A percentile compares a stretch with the other conserved stretches of the same genome.
Conservation (phyloP, 2,113 vertebrate genomes). For the Psilopogon haemacephalus region DNA sequence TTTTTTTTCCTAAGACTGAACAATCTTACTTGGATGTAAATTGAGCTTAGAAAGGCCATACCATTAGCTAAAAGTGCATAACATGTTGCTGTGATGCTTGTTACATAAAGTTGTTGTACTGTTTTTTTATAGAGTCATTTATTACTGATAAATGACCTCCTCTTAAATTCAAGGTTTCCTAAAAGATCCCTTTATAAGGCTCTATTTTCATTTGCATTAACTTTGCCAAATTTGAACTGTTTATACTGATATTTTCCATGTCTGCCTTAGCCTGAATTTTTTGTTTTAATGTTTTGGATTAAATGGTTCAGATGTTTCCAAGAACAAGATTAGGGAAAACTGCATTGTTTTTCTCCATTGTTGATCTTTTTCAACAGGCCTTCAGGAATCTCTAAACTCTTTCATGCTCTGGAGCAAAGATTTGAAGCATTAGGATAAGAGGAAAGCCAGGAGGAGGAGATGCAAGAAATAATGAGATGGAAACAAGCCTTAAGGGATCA, state of each 20-base stretch:
- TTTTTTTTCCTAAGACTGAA: not conserved
- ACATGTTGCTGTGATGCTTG: not conserved
- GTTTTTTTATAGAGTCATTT: not conserved
- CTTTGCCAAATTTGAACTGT: conserved; percentile 39
- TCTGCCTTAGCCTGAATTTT: conserved; percentile 42
- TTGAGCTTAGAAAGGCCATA: not conserved
- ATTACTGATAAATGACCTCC: not conserved
- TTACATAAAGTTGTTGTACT: not conserved
- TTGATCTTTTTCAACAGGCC: conserved; percentile 6
- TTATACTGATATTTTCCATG: conserved; percentile 32
- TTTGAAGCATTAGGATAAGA: conserved; percentile 19
- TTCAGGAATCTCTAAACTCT: conserved; percentile 18
- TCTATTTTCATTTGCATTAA: conserved; percentile 16
- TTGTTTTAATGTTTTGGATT: conserved; percentile 60
- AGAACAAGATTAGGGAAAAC: conserved; percentile 42
- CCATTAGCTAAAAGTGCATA: not conserved
- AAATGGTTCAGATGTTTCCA: conserved; percentile 48
- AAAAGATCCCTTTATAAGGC: not conserved
- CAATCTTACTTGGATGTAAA: not conserved
- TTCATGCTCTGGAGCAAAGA: conserved; percentile 28
- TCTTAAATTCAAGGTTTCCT: not conserved
- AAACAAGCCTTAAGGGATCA: conserved; percentile 28
- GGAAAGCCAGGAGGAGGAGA: not conserved
- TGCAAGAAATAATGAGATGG: conserved; percentile 20
- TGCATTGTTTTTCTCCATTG: conserved; percentile 33